These are phyloP conservation scores for Burhinus oedicnemus DNA, from an alignment of 2,113 vertebrate species.

Conservation along the genomic window DNA sequence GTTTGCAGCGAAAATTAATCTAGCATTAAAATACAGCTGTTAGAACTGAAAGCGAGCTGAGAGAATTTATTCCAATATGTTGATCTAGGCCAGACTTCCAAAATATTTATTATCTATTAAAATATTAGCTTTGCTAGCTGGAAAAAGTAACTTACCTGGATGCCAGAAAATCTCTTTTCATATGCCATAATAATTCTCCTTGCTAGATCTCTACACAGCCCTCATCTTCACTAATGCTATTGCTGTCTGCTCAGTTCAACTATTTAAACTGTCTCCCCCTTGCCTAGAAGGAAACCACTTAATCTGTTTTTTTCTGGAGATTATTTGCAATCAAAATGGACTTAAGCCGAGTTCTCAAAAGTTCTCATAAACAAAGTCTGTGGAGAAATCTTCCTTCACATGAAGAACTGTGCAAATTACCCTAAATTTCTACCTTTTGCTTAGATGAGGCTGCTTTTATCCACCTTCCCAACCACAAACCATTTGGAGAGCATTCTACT, in stretches of 20 bases:
- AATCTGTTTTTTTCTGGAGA: not conserved
- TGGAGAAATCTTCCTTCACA: not conserved
- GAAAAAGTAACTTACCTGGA: not conserved
- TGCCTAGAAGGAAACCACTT: not conserved
- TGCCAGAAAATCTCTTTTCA: not conserved
- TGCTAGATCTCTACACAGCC: not conserved
- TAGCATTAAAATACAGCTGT: constrained; percentile 69
- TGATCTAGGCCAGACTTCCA: not conserved
- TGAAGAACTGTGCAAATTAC: not conserved
- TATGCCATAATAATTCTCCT: not conserved
- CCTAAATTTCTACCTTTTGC: not conserved
- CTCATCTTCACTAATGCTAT: not conserved
- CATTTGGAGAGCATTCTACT: not conserved
- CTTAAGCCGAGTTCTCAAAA: not conserved
- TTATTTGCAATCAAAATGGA: not conserved
- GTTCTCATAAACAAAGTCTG: not conserved
- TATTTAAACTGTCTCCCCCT: not conserved
- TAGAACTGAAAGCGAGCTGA: not conserved
- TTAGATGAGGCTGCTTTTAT: not conserved
- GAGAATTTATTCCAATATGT: not conserved
- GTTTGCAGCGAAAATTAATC: constrained; percentile 99
- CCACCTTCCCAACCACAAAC: not conserved
- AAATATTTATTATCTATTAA: not conserved
- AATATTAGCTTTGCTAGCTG: not conserved
- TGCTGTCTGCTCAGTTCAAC: not conserved